Evolutionary conservation across 2,888 invertebrate genomes (phyloP).

Genomic region (Crocallis elinguaria): DNA sequence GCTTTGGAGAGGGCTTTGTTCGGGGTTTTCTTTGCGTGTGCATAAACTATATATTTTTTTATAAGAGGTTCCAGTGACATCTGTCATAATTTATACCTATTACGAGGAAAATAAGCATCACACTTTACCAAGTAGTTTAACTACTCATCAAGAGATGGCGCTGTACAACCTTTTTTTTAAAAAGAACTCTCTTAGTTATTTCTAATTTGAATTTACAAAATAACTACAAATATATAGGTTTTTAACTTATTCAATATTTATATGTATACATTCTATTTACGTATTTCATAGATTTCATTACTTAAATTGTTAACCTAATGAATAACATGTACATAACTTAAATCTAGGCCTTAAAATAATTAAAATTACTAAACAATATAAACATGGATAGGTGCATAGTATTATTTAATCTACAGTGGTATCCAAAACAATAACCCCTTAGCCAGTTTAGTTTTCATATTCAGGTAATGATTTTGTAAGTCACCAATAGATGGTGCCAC

Average conservation of each 20-base stretch:
- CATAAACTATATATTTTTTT: too few species aligned
- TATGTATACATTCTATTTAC: too few species aligned
- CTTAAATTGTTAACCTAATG: neutral
- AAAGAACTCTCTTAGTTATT: too few species aligned
- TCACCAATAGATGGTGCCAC: constrained; percentile 57
- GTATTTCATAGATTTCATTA: neutral
- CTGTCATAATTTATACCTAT: neutral
- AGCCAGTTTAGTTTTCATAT: neutral
- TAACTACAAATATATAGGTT: too few species aligned
- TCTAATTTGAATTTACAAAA: too few species aligned
- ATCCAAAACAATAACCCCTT: neutral
- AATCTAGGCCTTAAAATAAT: neutral
- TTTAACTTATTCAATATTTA: too few species aligned
- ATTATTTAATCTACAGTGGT: neutral
- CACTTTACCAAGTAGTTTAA: neutral
- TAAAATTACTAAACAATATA: too few species aligned
- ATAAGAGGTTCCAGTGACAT: too few species aligned
- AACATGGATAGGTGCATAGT: too few species aligned
- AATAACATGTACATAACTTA: neutral
- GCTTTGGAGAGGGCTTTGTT: too few species aligned
- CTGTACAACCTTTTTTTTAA: neutral
- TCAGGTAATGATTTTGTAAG: constrained; percentile 40
- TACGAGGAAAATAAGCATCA: neutral
- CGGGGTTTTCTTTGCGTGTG: too few species aligned
- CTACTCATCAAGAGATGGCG: constrained; percentile 1